A percentile compares a stretch with the other conserved stretches of the same genome.
These are phyloP conservation scores for Athene noctua DNA, from an alignment of 2,113 vertebrate species.

Conservation along the genomic window DNA sequence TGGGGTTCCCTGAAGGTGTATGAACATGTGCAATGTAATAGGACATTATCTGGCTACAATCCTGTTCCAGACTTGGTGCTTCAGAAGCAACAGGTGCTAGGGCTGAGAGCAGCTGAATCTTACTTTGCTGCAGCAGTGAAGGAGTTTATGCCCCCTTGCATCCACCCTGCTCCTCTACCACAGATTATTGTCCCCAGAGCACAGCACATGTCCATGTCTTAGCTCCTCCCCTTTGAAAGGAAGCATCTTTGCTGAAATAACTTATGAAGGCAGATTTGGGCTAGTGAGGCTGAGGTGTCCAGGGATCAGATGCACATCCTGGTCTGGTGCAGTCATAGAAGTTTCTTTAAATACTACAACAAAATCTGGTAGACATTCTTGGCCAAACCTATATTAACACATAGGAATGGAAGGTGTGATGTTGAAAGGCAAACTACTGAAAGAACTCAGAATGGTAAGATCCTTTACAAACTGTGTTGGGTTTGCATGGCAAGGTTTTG, in stretches of 20 bases:
- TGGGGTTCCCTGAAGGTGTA: not conserved
- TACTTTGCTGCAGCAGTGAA: not conserved
- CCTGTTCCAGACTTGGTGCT: not conserved
- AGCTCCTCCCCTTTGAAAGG: not conserved
- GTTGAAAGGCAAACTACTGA: not conserved
- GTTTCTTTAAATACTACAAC: not conserved
- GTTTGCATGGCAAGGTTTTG: not conserved
- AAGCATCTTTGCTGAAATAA: not conserved
- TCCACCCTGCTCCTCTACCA: not conserved
- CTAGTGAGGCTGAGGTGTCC: not conserved
- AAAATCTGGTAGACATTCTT: rapidly evolving
- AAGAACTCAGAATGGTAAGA: not conserved
- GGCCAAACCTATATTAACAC: not conserved
- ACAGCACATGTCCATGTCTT: rapidly evolving
- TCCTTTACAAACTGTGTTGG: not conserved
- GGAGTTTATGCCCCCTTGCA: not conserved
- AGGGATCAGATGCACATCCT: not conserved
- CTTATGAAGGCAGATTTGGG: not conserved
- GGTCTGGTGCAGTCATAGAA: not conserved
- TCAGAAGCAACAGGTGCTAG: not conserved
- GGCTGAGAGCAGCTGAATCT: not conserved
- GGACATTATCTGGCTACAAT: not conserved
- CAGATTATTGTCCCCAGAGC: not conserved
- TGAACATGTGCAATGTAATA: not conserved
- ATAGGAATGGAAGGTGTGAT: not conserved